Base-by-base conservation (phyloP, 2,888 invertebrate species). In the Koerneria pararmatus region DNA sequence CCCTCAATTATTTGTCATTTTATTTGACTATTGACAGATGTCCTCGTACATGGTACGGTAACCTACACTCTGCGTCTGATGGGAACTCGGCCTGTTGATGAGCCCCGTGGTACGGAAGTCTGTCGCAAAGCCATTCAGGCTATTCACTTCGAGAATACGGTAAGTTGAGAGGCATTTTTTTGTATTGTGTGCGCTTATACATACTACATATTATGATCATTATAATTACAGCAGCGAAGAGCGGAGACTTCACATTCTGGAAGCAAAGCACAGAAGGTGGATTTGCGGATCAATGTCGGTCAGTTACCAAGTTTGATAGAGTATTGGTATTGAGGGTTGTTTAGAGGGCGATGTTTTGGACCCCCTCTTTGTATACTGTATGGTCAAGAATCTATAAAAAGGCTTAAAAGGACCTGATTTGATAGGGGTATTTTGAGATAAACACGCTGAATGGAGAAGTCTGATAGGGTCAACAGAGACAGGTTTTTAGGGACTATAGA, bases 51-150 rank as follows among this genome's bases (percentile, higher is more conserved):
- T 84, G 95, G 95, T 59, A 94, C 95, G 83, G 93, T 97, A 79
- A 93, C 93, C 65, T 97, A 95, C 88, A 89, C 93, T 85, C 95
- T 95, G 84, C 95, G 95, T 91, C 94, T 93, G 88, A 88, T 94
- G 85, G 97, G 97, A 79, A 91, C 91, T 83, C 92, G 92, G 61
- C 91, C 91, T 82, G 97, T 97, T 64, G 93, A 94, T 78, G 91
- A 93, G 85, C 91, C 95, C 31, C 95, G 97, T 87, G 97, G 97
- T 74, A 95, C 94, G 77, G 94, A 95, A 84, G 92, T 95, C 54
- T 94, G 97, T 6, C 94, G 94, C 85, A 95, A 95, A 84, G 95
- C 95, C 64, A 95, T 97, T 81, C 89, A 93, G 80, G 94, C 95
- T 84, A 88, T 97, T 76, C 73, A 77, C 8, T 83, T 80, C 66